A percentile compares a stretch with the other conserved stretches of the same genome.
Evolutionary conservation across 1,140 invertebrate species (phyloP).

Genomic region (Philaenus spumarius): DNA sequence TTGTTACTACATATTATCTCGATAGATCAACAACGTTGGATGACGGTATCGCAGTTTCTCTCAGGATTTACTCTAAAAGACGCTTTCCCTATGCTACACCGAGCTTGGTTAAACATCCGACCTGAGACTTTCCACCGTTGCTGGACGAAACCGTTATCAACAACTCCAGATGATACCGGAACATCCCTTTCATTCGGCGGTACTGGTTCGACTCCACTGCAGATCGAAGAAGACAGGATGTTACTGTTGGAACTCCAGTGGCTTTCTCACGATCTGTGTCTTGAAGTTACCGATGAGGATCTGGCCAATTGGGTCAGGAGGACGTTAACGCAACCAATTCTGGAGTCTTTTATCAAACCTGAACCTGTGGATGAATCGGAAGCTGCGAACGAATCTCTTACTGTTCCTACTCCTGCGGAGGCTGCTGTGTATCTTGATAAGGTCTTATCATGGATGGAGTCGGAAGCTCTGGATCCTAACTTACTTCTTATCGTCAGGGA

Average conservation of each 20-base stretch:
- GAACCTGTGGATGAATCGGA: conserved; percentile 27
- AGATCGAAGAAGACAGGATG: conserved; percentile 33
- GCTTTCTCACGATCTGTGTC: conserved; percentile 40
- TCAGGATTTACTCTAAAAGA: conserved; percentile 43
- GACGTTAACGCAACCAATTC: conserved; percentile 16
- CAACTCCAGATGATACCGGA: conserved; percentile 11
- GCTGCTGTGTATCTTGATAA: conserved; percentile 40
- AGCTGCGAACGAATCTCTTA: conserved; percentile 21
- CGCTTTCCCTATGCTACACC: conserved; percentile 44
- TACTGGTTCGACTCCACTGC: conserved; percentile 23
- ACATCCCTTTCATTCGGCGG: conserved; percentile 12
- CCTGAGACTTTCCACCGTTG: conserved; percentile 42
- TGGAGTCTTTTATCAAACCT: conserved; percentile 17
- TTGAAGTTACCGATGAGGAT: conserved; percentile 40
- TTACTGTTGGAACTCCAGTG: conserved; percentile 38
- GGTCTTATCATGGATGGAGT: conserved; percentile 47
- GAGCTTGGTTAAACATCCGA: conserved; percentile 43
- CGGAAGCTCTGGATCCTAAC: conserved; percentile 45
- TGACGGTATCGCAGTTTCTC: conserved; percentile 34
- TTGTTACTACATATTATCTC: conserved; percentile 34
- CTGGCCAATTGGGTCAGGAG: conserved; percentile 39
- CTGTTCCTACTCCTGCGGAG: conserved; percentile 39
- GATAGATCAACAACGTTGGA: conserved; percentile 23
- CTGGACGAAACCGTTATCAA: conserved; percentile 33
- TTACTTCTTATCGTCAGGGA: conserved; percentile 44